Evolutionary conservation across 1,140 invertebrate species (phyloP).

Genomic region (Teleogryllus occipitalis): DNA sequence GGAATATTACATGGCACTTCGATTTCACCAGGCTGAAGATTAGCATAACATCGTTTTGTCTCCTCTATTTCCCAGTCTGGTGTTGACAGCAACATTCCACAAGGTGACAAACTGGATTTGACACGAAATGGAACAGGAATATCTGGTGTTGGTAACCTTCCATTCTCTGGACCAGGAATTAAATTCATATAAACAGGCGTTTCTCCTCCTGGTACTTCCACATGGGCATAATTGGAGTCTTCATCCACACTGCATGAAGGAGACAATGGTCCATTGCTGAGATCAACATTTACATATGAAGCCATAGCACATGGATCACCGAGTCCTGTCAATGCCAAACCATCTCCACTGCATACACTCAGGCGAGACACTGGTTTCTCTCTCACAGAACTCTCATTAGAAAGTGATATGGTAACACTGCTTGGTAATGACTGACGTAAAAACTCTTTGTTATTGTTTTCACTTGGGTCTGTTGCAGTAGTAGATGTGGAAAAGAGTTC

Average conservation of each 20-base stretch:
- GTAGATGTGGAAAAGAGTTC: slow-evolving; percentile 16
- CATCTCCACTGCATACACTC: slow-evolving; percentile 18
- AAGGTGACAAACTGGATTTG: slow-evolving; percentile 16
- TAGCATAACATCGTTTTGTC: slow-evolving; percentile 49
- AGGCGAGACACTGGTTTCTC: background rate
- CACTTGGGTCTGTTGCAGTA: slow-evolving; percentile 24
- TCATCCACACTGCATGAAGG: slow-evolving; percentile 29
- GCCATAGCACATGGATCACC: slow-evolving; percentile 20
- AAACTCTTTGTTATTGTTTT: background rate
- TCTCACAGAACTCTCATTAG: background rate
- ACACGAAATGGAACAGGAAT: background rate
- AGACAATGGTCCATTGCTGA: slow-evolving; percentile 30
- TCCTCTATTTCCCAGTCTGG: slow-evolving; percentile 32
- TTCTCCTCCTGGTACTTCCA: slow-evolving; percentile 34
- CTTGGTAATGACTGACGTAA: background rate
- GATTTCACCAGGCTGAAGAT: slow-evolving; percentile 51
- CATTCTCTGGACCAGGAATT: slow-evolving; percentile 37
- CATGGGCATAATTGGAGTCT: slow-evolving; percentile 42
- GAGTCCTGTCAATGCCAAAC: background rate
- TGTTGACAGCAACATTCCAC: slow-evolving; percentile 4
- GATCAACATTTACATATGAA: slow-evolving; percentile 38
- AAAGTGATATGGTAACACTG: background rate
- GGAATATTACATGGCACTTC: slow-evolving; percentile 32
- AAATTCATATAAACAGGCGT: slow-evolving; percentile 58
- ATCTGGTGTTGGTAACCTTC: slow-evolving; percentile 17